Evolutionary conservation across 1,140 invertebrate genomes (phyloP).

Genomic region (Meloidogyne floridensis): DNA sequence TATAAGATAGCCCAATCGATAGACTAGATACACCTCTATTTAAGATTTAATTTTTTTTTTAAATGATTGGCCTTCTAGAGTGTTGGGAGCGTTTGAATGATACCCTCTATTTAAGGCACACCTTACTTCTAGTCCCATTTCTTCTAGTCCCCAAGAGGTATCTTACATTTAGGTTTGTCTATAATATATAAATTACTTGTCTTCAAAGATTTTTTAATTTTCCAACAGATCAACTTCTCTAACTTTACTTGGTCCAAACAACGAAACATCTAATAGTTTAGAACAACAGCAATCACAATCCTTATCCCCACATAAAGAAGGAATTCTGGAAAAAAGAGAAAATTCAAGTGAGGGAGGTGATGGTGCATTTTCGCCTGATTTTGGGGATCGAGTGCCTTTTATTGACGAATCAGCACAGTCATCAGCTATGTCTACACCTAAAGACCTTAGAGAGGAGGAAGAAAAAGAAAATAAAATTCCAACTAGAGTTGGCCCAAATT

Average conservation of each 20-base stretch:
- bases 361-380: slow-evolving; percentile 66
- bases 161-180: too few species aligned
- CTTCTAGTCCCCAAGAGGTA: too few species aligned
- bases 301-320: slow-evolving; percentile 7
- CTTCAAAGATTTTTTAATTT: too few species aligned
- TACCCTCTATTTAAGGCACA: too few species aligned
- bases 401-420: slow-evolving; percentile 22
- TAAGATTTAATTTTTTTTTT: too few species aligned
- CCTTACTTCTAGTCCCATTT: too few species aligned
- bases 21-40: too few species aligned
- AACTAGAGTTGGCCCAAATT: neutral
- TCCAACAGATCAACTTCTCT: neutral
- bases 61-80: too few species aligned
- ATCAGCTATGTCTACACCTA: neutral
- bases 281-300: neutral
- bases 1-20: too few species aligned
- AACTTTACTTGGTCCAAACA: slow-evolving; percentile 9
- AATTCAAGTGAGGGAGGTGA: neutral
- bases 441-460: neutral
- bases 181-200: too few species aligned
- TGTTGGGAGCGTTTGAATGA: too few species aligned
- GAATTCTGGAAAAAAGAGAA: slow-evolving; percentile 4
- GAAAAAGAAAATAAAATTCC: neutral
- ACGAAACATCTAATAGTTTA: slow-evolving; percentile 5
- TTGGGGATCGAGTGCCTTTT: slow-evolving; percentile 18